Conservation (phyloP, 2,797 vertebrate genomes). For the Phataginus tricuspis region DNA sequence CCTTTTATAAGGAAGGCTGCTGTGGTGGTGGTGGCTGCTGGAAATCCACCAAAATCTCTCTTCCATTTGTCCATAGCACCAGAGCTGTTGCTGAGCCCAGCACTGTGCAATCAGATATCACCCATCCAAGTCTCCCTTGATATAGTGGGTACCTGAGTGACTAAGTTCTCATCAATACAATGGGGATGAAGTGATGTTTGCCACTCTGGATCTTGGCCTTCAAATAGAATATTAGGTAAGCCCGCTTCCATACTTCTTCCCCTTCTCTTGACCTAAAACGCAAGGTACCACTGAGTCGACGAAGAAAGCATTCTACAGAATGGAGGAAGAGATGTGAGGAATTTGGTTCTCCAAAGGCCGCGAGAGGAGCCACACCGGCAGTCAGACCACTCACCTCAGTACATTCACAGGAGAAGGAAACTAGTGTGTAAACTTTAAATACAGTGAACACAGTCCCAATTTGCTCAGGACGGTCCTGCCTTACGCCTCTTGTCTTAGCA, state of each 20-base stretch:
- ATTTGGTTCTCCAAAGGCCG: accelerated
- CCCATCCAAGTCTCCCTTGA: background rate
- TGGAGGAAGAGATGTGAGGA: background rate
- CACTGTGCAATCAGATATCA: no score
- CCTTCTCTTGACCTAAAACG: background rate
- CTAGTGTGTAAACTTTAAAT: background rate
- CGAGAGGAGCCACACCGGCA: background rate
- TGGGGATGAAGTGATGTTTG: background rate
- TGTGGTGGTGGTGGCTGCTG: background rate
- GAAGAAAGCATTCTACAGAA: background rate
- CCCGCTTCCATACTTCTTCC: background rate
- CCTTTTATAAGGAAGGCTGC: background rate
- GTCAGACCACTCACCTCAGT: background rate
- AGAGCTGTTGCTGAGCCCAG: accelerated
- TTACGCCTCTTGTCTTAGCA: background rate
- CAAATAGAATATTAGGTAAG: background rate
- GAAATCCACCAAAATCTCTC: background rate
- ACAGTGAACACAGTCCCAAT: background rate
- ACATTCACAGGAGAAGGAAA: background rate
- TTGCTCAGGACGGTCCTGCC: background rate
- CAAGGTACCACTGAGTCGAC: background rate
- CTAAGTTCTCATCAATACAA: background rate
- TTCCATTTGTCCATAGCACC: background rate
- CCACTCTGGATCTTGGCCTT: background rate
- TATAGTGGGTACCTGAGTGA: accelerated